Conservation (phyloP, 2,888 invertebrate genomes). For the Apodemia hepburni region DNA sequence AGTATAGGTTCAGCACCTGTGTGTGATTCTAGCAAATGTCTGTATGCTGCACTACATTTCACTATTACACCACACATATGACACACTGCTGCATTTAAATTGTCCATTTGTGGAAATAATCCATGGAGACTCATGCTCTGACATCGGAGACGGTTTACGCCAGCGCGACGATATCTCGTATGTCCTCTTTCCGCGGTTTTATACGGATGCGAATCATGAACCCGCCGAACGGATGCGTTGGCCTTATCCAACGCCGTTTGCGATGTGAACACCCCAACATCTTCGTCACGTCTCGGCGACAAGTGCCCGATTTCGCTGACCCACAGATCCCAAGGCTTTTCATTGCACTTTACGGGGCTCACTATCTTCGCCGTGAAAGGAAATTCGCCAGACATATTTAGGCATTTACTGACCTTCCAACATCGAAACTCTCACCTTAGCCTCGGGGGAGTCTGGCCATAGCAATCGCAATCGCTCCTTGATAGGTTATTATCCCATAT, state of each 20-base stretch:
- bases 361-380: conserved; percentile 62
- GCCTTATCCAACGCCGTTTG: conserved; percentile 57
- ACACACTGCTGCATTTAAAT: conserved; percentile 88
- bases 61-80: conserved; percentile 88
- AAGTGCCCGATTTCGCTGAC: conserved; percentile 70
- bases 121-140: conserved; percentile 88
- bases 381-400: conserved; percentile 70
- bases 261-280: conserved; percentile 47
- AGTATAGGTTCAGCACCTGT: conserved; percentile 58
- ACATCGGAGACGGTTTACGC: conserved; percentile 74
- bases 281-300: conserved; percentile 68
- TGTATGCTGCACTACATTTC: conserved; percentile 88
- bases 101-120: conserved; percentile 88
- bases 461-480: conserved; percentile 57
- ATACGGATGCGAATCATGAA: conserved; percentile 51
- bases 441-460: conserved; percentile 68
- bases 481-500: conserved; percentile 79
- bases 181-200: conserved; percentile 45
- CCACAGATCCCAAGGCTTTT: conserved; percentile 77
- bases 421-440: conserved; percentile 45
- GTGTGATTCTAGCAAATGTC: conserved; percentile 84
- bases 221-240: conserved; percentile 47
- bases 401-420: conserved; percentile 47
- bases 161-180: conserved; percentile 55
- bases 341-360: conserved; percentile 71